Base-by-base conservation (phyloP, 1,140 invertebrate genomes). In the Drosophila arizonae region DNA sequence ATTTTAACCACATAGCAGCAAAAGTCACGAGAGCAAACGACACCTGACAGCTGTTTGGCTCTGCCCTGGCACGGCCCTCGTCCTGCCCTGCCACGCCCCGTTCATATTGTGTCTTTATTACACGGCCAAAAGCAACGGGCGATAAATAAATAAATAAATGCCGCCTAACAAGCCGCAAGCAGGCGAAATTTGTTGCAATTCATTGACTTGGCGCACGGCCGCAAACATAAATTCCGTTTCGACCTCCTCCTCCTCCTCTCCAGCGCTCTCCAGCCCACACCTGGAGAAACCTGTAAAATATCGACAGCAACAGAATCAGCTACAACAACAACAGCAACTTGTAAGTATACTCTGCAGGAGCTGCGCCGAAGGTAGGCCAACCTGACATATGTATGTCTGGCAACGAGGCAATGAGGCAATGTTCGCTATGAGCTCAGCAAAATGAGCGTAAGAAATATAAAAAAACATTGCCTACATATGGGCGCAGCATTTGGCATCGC, bases 101-200 rank as follows among this genome's bases (percentile, higher is more conserved):
- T 76, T 76, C 48, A 56, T 48, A 43, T 68, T 71, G 82, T 82
- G 81, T 87, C 82, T 86, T 87, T 79, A 86, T 86, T 87, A 86
- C 76, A 76, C 66, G 65, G 76, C 69, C 82, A 80, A 70, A 85
- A 74, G 81, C 77, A 85, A 75, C 74, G 77, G 67, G 84, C 84
- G 79, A 86, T 86, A 86, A 87, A 86, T 86, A 86, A 86, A 86
- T 87, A 87, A 86, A 87, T 86, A 86, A 86, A 86, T 81, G 78
- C 81, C 67, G 78, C 75, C 81, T 85, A 85, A 85, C 81, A 85
- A 86, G 79, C 82, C 79, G 69, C 76, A 87, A 82, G 76, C 68
- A 73, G 70, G 67, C 76, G 73, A 87, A 86, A 86, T 86, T 86
- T 86, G 82, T 86, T 86, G 82, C 82, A 86, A 86, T 86, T 86